Evolutionary conservation across 1,140 invertebrate species (phyloP), one percentile per base, ranked within the genome.

Genomic region (Argopecten irradians): DNA sequence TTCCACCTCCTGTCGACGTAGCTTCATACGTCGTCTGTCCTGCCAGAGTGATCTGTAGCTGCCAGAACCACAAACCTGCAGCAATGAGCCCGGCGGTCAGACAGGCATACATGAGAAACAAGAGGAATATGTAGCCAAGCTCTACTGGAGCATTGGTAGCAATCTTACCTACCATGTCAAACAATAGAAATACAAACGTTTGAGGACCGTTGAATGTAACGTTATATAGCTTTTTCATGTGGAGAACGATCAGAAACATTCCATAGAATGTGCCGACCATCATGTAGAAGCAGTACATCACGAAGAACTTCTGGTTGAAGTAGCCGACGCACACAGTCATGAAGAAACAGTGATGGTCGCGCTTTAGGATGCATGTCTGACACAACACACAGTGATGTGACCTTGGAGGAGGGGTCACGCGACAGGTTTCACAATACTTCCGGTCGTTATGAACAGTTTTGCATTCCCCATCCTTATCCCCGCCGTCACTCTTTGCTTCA

Each of bases 271-370:
- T 90, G 8, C 89, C 89, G 32, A 88, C 9, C 34, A 90, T 41
- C 89, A 90, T 90, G 43, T 90, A 90, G 35, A 90, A 90, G 83
- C 89, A 90, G 43, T 87, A 90, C 89, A 90, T 88, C 2, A 90
- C 86, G 46, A 90, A 90, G 43, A 87, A 88, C 33, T 88, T 90
- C 19, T 98, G 97, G 95, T 99, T 99, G 85, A 96, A 96, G 94
- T 98, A 97, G 0, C 98, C 99, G 34, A 99, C 96, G 95, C 98
- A 99, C 93, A 97, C 98, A 14, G 97, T 97, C 36, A 97, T 97
- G 94, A 99, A 99, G 84, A 97, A 97, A 94, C 99, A 99, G 94
- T 99, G 99, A 95, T 99, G 99, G 94, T 99, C 98, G 91, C 98
- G 96, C 94, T 98, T 98, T 3, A 99, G 94, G 83, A 99, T 97